Conservation (phyloP, 2,113 vertebrate species). For the Cavia porcellus region DNA sequence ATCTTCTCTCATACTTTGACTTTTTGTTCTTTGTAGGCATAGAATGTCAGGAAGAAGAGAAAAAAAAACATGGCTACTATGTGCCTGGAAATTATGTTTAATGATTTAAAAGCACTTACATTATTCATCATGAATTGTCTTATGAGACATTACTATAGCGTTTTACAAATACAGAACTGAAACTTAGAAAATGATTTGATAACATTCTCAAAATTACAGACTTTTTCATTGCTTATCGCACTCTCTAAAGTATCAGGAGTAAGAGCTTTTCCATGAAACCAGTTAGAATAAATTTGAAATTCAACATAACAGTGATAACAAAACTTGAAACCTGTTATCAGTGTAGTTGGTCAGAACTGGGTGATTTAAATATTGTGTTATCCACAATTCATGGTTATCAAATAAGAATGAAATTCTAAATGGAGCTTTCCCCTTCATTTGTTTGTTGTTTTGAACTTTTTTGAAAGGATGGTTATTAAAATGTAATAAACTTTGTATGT, state of each 20-base stretch:
- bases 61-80: background rate
- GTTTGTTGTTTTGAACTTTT: background rate
- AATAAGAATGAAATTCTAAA: slow-evolving; percentile 21
- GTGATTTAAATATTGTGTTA: slow-evolving; percentile 1
- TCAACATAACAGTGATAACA: background rate
- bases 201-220: background rate
- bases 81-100: background rate
- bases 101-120: background rate
- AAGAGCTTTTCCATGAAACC: background rate
- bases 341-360: background rate
- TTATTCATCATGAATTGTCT: background rate
- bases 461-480: slow-evolving; percentile 29
- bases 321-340: slow-evolving; percentile 5
- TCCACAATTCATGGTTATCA: slow-evolving; percentile 22
- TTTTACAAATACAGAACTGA: background rate
- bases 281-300: background rate
- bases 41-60: background rate
- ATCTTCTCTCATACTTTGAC: background rate
- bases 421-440: slow-evolving; percentile 9
- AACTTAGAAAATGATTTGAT: background rate
- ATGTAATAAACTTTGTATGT: background rate
- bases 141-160: background rate
- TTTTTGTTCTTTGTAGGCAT: background rate
- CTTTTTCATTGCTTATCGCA: background rate
- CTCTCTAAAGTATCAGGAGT: background rate